Evolutionary conservation across 2,888 invertebrate genomes (phyloP).

Genomic region (Geotrupes spiniger): DNA sequence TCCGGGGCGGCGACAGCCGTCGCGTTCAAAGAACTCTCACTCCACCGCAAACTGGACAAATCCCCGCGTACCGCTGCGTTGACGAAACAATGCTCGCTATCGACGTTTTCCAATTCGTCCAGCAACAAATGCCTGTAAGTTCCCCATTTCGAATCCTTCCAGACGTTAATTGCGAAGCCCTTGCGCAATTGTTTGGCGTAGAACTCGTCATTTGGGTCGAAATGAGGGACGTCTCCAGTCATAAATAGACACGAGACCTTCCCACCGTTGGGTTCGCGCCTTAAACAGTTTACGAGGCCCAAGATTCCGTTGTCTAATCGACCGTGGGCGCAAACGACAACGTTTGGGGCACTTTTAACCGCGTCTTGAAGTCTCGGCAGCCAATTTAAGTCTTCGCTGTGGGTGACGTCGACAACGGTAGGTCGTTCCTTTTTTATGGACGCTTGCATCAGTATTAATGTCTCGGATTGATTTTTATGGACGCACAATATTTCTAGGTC

Average conservation of each 20-base stretch:
- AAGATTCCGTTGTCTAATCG: slow-evolving; percentile 71
- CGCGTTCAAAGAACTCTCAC: slow-evolving; percentile 58
- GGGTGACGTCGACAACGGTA: slow-evolving; percentile 31
- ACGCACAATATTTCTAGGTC: neutral
- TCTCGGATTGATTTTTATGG: neutral
- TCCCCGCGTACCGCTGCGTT: slow-evolving; percentile 79
- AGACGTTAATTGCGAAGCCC: slow-evolving; percentile 77
- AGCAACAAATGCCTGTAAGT: slow-evolving; percentile 41
- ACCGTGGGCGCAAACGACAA: slow-evolving; percentile 57
- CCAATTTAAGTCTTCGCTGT: neutral
- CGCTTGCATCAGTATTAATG: neutral
- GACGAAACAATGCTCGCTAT: slow-evolving; percentile 67
- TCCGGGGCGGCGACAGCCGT: neutral
- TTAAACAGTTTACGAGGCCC: slow-evolving; percentile 82
- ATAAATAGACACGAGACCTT: slow-evolving; percentile 60
- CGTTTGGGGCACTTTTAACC: slow-evolving; percentile 2
- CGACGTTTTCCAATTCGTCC: slow-evolving; percentile 34
- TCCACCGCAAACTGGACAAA: slow-evolving; percentile 74
- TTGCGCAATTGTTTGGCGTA: slow-evolving; percentile 64
- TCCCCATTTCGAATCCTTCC: slow-evolving; percentile 54
- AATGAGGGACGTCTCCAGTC: slow-evolving; percentile 59
- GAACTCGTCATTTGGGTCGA: slow-evolving; percentile 61
- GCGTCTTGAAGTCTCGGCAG: slow-evolving; percentile 6
- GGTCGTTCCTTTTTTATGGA: slow-evolving; percentile 8
- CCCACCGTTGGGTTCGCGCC: slow-evolving; percentile 58